Conservation (phyloP, 1,140 invertebrate genomes). For the Neotoxoptera formosana region DNA sequence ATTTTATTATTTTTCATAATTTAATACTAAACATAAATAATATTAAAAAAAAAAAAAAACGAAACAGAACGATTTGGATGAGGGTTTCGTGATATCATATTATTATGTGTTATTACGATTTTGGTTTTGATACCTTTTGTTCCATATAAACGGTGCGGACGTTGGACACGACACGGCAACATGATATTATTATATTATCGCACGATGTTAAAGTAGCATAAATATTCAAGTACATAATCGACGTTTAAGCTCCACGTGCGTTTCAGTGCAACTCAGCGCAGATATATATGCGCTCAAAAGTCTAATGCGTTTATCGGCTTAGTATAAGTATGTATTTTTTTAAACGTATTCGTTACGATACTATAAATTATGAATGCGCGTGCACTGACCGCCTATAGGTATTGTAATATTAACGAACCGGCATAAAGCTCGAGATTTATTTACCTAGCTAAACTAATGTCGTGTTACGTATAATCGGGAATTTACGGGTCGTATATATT, state of each 20-base stretch:
- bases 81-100: neutral
- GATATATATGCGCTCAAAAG: neutral
- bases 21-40: neutral
- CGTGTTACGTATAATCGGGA: neutral
- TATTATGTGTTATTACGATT: neutral
- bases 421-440: neutral
- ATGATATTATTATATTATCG: neutral
- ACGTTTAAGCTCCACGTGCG: neutral
- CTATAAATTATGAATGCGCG: neutral
- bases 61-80: neutral
- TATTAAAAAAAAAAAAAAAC: neutral
- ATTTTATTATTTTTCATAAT: constrained; percentile 20
- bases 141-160: neutral
- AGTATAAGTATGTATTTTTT: neutral
- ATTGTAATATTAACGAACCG: neutral
- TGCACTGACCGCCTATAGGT: neutral
- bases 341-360: neutral
- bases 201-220: neutral
- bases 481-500: neutral
- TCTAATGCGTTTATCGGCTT: neutral
- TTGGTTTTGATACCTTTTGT: neutral
- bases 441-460: neutral
- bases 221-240: no score
- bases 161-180: no score
- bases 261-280: neutral